Base-by-base conservation (phyloP, 2,113 vertebrate genomes). In the Pelvicachromis taeniatus region DNA sequence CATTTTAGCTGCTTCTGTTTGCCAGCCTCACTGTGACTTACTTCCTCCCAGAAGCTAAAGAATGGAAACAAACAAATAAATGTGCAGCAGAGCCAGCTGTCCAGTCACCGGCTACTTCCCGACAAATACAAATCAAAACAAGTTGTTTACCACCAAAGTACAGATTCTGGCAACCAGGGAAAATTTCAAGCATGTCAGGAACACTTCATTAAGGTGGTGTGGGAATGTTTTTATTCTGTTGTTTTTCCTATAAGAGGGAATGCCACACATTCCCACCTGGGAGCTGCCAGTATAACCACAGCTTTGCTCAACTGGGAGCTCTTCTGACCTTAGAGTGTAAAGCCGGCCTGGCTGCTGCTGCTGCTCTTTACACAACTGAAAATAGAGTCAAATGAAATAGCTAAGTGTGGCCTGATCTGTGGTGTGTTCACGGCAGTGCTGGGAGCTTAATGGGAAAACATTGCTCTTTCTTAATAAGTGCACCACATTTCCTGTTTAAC, bases 91-190 rank as follows among this genome's bases (percentile, higher is more conserved):
- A 21, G 63, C 78, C 38, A 82, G n/a, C 29, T 7, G 89, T 8
- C 59, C 63, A 84, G 85, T 90, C 88, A 81, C 38, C 21, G 1
- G 19, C 26, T 9, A 7, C 82, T 93, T 91, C 82, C 86, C 73
- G 63, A 73, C 83, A 87, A 42, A 77, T 55, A 31, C 65, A 21
- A 52, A 75, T 35, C 59, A 84, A 53, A 68, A 59, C 86, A 77
- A 78, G 77, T 80, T 90, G 82, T 91, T 89, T 81, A 81, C 82
- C 65, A 31, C 23, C 50, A 59, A 48, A 21, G 21, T 8, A 3
- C 4, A 14, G 53, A 50, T 9, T 78, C 6, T 4, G 81, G 68
- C 45, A 53, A 59, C 38, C 33, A 1, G 6, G 70, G 56, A 89
- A 61, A 50, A n/a, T n/a, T n/a, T 19, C 9, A 63, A 21, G 48